These are phyloP conservation scores for Helleia helle DNA, from an alignment of 2,888 invertebrate species.

Conservation along the genomic window DNA sequence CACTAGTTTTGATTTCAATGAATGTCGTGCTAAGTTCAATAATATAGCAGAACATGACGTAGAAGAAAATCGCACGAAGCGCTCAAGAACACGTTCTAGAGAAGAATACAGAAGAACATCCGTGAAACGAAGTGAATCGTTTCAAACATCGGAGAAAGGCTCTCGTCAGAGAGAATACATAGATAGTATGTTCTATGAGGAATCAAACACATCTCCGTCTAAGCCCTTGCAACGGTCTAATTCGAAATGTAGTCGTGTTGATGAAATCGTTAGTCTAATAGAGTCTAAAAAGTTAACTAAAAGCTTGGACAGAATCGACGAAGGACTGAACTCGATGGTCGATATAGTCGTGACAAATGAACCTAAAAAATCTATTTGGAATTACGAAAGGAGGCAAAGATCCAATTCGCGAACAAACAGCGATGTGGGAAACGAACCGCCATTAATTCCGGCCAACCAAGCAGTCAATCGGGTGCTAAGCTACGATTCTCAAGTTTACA, in stretches of 20 bases:
- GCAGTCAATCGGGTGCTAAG: slow-evolving; percentile 23
- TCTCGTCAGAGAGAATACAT: slow-evolving; percentile 66
- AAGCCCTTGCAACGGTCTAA: slow-evolving; percentile 37
- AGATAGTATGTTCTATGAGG: slow-evolving; percentile 75
- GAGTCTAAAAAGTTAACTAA: slow-evolving; percentile 79
- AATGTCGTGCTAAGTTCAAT: slow-evolving; percentile 74
- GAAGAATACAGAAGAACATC: slow-evolving; percentile 48
- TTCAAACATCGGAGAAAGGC: slow-evolving; percentile 59
- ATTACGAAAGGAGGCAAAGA: slow-evolving; percentile 56
- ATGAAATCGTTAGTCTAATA: slow-evolving; percentile 69
- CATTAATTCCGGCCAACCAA: slow-evolving; percentile 35
- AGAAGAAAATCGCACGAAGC: slow-evolving; percentile 40
- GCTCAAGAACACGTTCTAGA: slow-evolving; percentile 50
- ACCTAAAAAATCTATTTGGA: slow-evolving; percentile 54
- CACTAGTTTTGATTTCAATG: slow-evolving; percentile 57
- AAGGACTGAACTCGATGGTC: slow-evolving; percentile 80
- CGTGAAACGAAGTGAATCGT: slow-evolving; percentile 64
- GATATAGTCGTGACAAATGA: slow-evolving; percentile 79
- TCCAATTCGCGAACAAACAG: slow-evolving; percentile 54
- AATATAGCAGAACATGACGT: slow-evolving; percentile 69
- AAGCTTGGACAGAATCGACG: slow-evolving; percentile 85
- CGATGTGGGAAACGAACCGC: slow-evolving; percentile 51
- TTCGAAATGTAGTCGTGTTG: slow-evolving; percentile 55
- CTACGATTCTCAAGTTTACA: slow-evolving; percentile 42
- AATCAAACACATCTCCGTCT: slow-evolving; percentile 35